phyloP scores from a whole-genome alignment of 1,140 invertebrate species.

The Colletes latitarsis region DNA sequence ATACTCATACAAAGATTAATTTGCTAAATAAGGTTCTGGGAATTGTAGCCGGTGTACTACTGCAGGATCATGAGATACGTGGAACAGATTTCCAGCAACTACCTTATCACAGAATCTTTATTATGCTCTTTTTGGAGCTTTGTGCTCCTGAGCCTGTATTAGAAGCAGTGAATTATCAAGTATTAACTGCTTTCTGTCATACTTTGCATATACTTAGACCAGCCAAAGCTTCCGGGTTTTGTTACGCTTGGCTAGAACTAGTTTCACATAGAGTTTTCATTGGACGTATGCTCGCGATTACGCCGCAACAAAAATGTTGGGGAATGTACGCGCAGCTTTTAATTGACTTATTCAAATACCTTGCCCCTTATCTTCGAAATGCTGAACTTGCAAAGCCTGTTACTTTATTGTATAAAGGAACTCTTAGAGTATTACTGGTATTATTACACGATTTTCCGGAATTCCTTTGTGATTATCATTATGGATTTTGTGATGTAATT shows the following conservation, averaged over 20 bases:
- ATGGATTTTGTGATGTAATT: conserved; percentile 99
- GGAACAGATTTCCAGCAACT: conserved; percentile 96
- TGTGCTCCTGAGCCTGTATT: conserved; percentile 96
- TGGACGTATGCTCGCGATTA: conserved; percentile 94
- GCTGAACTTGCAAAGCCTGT: conserved; percentile 97
- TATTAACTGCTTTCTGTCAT: conserved; percentile 94
- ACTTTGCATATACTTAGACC: conserved; percentile 95
- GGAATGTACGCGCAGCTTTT: conserved; percentile 95
- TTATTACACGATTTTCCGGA: conserved; percentile 99
- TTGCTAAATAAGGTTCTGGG: conserved; percentile 97
- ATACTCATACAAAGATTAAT: conserved; percentile 97
- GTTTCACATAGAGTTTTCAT: conserved; percentile 98
- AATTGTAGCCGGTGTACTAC: conserved; percentile 95
- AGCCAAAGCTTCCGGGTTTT: conserved; percentile 97
- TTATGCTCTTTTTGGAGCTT: conserved; percentile 98
- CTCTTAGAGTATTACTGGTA: conserved; percentile 96
- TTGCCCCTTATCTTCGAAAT: conserved; percentile 97
- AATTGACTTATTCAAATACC: conserved; percentile 97
- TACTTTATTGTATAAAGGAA: conserved; percentile 97
- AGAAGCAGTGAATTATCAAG: conserved; percentile 95
- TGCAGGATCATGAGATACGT: conserved; percentile 96
- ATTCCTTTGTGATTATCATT: conserved; percentile 99
- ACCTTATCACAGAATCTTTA: conserved; percentile 98
- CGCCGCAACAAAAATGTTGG: conserved; percentile 92
- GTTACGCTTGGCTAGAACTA: conserved; percentile 98